Evolutionary conservation across 2,797 vertebrate species (phyloP), one percentile per base, ranked within the genome.

Genomic region (Pogoniulus pusillus): DNA sequence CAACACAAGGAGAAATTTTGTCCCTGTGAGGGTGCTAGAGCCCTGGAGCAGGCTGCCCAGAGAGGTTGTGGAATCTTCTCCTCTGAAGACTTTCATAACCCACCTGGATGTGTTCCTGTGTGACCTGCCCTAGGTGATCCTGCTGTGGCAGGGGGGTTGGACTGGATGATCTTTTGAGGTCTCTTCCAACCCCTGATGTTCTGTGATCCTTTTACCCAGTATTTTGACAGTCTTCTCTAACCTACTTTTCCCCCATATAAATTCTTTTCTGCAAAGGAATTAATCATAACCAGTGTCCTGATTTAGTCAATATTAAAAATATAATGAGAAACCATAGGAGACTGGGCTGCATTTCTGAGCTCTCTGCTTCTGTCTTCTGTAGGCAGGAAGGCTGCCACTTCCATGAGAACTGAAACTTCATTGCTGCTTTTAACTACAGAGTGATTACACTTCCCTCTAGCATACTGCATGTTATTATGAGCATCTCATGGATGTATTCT

Each of bases 241-340:
- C 63, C 29, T 16, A 74, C 27, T 65, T 87, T 34, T 85, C 15
- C 7, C 64, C 23, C 70, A 92, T 91, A 82, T 77, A 10, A 82
- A n/a, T 69, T 12, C 2, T 57, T 80, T 88, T 65, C 8, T 71
- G 10, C n/a, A 72, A 74, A 7, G 47, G 37, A 92, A 82, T 80
- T 66, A 91, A 70, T 41, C 2, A 16, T 82, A 74, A 43, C 60
- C 26, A 5, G 1, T 82, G 88, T 84, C 51, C 59, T 13, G 6
- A 27, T 69, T 63, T 72, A 91, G 88, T 54, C 24, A 60, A 35
- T 69, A 30, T 85, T 88, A 92, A 95, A 95, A 93, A 88, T 89
- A 82, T 20, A n/a, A 65, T 35, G 18, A 72, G 37, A 91, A 91
- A 47, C 30, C 58, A 41, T 54, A 76, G 78, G 71, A 88, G 74